Evolutionary conservation across 2,113 vertebrate species (phyloP), one percentile per base, ranked within the genome.

Genomic region (Solenodon paradoxus): DNA sequence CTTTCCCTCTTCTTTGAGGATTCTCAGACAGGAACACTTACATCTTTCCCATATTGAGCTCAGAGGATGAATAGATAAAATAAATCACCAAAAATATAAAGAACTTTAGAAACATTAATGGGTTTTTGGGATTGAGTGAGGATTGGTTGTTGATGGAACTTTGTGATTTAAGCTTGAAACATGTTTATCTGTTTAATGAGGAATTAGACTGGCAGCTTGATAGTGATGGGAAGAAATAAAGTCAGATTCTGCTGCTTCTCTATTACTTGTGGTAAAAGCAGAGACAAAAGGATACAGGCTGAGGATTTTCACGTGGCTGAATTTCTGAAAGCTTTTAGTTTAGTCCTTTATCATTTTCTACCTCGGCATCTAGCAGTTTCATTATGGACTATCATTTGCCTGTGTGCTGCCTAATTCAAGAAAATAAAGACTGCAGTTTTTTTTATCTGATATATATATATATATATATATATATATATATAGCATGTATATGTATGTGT

Each of bases 171-270:
- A 98, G 95, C 96, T 96, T 95, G 38, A 96, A 96, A 90, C 96
- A 87, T 97, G 97, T 97, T 98, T 98, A 96, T 98, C 96, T 97
- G 71, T 97, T 98, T 98, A 98, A 95, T 96, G 84, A 95, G 90
- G 97, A 97, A 95, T 96, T 90, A 93, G 96, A 97, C 61, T 64
- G 79, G 78, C 78, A 78, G 55, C 24, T 84, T 92, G 53, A 68
- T 77, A 47, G 38, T 74, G 42, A 88, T 68, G 51, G 20, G 45
- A 51, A 3, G 26, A 4, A 11, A 17, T 42, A 63, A 78, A 80
- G 40, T 42, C 63, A 71, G 35, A 90, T 85, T 90, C 90, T 78
- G 13, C 24, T 66, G 85, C 32, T 81, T 82, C 35, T 84, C 32
- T 81, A 13, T 89, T 89, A 96, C 32, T 74, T 51, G 26, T 94